phyloP scores from a whole-genome alignment of 23 tunicate species.

The Phallusia fumigata region DNA sequence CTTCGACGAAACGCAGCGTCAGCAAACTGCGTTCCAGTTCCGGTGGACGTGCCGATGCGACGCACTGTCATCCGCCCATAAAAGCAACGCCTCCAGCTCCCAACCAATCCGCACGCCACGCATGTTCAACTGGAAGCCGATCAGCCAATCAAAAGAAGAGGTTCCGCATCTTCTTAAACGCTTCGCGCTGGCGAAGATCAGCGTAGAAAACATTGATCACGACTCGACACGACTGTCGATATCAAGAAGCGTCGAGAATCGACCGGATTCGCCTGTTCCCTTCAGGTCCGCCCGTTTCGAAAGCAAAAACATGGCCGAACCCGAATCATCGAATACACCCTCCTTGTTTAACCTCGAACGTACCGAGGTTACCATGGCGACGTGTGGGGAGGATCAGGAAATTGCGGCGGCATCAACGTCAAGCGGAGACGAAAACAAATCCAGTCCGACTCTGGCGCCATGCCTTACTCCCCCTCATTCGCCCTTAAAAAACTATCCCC shows the following conservation, averaged over 20 bases:
- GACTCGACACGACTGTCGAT: background rate
- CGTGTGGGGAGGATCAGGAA: constrained; percentile 1
- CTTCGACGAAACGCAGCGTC: constrained; percentile 1
- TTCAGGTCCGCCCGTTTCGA: background rate
- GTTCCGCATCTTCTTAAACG: background rate
- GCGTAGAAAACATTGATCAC: background rate
- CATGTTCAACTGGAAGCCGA: background rate
- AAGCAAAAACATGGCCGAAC: background rate
- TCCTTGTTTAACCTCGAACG: background rate
- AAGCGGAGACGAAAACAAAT: background rate
- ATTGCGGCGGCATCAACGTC: background rate
- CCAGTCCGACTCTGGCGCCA: background rate
- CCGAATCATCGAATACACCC: background rate
- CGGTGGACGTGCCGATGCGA: constrained; percentile 2
- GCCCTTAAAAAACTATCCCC: background rate
- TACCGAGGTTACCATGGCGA: background rate
- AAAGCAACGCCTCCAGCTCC: background rate
- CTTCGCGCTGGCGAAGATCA: background rate
- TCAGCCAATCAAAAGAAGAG: background rate
- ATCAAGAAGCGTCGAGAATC: background rate
- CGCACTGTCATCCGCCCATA: background rate
- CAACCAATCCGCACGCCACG: background rate
- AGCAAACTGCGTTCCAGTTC: background rate
- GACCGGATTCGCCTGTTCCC: background rate
- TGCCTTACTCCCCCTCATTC: constrained; percentile 1